Conservation (phyloP, 2,113 vertebrate species). For the Pelusios castaneus region DNA sequence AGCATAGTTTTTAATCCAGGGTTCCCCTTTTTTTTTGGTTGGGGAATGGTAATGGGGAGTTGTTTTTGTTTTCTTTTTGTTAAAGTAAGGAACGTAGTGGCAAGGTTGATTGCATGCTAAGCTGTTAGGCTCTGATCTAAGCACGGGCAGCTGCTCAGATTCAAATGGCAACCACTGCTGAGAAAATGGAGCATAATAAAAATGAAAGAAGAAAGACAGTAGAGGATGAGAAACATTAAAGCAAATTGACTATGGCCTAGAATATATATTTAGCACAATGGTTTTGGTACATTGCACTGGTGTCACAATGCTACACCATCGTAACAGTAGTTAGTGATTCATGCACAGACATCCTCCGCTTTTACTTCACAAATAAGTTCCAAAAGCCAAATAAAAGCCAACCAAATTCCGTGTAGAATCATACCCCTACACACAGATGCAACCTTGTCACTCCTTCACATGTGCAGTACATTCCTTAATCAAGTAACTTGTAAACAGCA, state of each 20-base stretch:
- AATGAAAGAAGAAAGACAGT: neutral
- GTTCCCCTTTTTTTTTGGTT: neutral
- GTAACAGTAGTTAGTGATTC: neutral
- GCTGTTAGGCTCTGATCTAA: neutral
- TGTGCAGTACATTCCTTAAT: neutral
- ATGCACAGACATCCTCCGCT: neutral
- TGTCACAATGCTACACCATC: slow-evolving; percentile 16
- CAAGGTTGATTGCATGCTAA: neutral
- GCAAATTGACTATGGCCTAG: neutral
- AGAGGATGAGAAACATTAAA: slow-evolving; percentile 59
- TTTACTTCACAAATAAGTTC: slow-evolving; percentile 20
- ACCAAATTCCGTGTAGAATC: neutral
- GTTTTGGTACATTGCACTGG: slow-evolving; percentile 47
- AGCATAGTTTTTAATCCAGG: neutral
- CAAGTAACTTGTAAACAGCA: neutral
- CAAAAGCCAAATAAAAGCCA: slow-evolving; percentile 5
- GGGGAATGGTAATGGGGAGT: neutral
- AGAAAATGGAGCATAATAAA: neutral
- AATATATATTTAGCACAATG: slow-evolving; percentile 38
- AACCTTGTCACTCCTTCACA: neutral
- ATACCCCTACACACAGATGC: neutral
- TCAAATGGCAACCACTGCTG: slow-evolving; percentile 31
- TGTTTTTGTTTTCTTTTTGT: neutral
- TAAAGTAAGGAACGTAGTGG: neutral
- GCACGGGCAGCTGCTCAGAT: neutral